Percentiles rank a stretch among this genome's conserved stretches.
These are phyloP conservation scores for Thymallus thymallus DNA, from an alignment of 2,113 vertebrate genomes.

Conservation along the genomic window DNA sequence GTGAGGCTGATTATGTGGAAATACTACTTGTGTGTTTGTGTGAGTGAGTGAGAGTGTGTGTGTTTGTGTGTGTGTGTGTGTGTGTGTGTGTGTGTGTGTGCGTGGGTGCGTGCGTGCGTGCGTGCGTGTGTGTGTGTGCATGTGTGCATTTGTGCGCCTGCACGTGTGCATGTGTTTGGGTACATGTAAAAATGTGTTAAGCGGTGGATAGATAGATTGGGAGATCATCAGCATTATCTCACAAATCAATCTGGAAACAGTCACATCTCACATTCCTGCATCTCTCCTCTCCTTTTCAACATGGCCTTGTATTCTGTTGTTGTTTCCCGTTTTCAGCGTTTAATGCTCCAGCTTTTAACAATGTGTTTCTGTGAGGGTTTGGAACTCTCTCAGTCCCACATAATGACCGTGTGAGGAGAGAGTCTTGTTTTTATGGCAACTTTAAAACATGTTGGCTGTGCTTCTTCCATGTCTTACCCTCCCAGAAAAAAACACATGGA, in stretches of 20 bases:
- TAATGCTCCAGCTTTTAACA: slow-evolving; percentile 57
- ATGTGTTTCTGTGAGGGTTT: slow-evolving; percentile 46
- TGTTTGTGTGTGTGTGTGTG: too few species aligned
- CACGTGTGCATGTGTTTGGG: slow-evolving; percentile 10
- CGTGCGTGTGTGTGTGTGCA: too few species aligned
- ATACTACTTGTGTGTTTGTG: not conserved
- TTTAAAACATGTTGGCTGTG: slow-evolving; percentile 62
- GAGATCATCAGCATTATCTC: not conserved
- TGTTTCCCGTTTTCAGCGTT: slow-evolving; percentile 45
- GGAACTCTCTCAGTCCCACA: slow-evolving; percentile 54
- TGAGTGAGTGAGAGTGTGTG: not conserved
- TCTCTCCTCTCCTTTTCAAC: slow-evolving; percentile 14
- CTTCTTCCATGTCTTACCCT: too few species aligned
- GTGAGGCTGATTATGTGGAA: not conserved
- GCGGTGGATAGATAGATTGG: not conserved
- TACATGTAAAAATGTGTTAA: not conserved
- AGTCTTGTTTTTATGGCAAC: slow-evolving; percentile 60
- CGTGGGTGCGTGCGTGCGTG: too few species aligned
- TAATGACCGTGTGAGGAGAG: slow-evolving; percentile 48
- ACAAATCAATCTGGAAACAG: slow-evolving; percentile 27
- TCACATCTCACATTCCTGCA: slow-evolving; percentile 28
- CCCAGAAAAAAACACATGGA: slow-evolving; percentile 37
- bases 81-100: too few species aligned
- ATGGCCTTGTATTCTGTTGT: slow-evolving; percentile 37
- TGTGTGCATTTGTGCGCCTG: too few species aligned